Evolutionary conservation across 1,140 invertebrate species (phyloP), one percentile per base, ranked within the genome.

Genomic region (Drosophila orena): DNA sequence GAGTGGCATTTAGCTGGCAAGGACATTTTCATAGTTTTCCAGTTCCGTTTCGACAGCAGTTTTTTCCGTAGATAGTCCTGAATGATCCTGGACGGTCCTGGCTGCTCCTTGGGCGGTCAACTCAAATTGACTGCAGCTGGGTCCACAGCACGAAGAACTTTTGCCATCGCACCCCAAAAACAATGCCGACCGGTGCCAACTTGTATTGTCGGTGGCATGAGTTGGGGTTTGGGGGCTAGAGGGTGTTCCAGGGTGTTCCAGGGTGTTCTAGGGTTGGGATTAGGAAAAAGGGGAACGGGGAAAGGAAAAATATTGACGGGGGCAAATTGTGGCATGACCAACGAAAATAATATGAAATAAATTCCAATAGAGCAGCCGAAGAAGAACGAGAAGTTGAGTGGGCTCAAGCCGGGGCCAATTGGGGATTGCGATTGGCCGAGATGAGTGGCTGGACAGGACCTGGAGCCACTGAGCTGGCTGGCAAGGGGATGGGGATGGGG

Each of bases 281-380:
- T 52, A 52, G 30, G 49, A 38, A 14, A 14, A 14, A 4, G 14
- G 14, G 5, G 17, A 4, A 24, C 4, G 24, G 24, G 24, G 24
- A 35, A 30, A 24, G 38, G 8, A 30, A 8, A 42, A 47, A 20
- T 50, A 34, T 17, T 11, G 47, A 40, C 35, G 59, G 35, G 37
- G 20, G 15, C 40, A 47, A 24, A 24, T 24, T 49, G 46, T 20
- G 37, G 30, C 42, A 38, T 15, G 52, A 62, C 27, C 49, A 70
- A 49, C 47, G 81, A 73, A 78, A 86, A 86, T 88, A 86, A 86
- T 81, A 79, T 86, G 74, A 86, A 86, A 86, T 86, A 86, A 88
- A 88, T 86, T 86, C 78, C 75, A 83, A 78, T 65, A 50, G 59
- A 38, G 53, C 49, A 20, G 22, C 49, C 38, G 14, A 40, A 30